These are phyloP conservation scores for Morus bassanus DNA, from an alignment of 2,797 vertebrate genomes.

Conservation along the genomic window DNA sequence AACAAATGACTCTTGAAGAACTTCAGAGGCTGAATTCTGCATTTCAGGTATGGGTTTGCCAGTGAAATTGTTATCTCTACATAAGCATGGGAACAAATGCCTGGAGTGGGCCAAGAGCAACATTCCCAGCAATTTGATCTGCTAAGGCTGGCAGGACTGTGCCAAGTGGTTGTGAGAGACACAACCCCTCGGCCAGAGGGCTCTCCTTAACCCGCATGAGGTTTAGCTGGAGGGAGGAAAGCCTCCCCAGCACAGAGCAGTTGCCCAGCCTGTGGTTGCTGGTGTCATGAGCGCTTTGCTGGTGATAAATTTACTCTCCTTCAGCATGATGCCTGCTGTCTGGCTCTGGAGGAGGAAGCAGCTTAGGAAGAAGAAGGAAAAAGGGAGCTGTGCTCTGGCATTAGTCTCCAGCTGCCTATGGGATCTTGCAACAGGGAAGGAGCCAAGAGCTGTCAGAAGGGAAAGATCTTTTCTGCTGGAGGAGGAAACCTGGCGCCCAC, in stretches of 20 bases:
- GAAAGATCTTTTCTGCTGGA: neutral
- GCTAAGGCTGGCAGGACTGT: neutral
- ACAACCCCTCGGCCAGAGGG: rapidly evolving
- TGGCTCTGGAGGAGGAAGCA: neutral
- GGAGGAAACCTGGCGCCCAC: neutral
- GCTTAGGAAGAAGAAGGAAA: neutral
- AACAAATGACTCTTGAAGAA: slow-evolving; percentile 74
- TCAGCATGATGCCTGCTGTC: neutral
- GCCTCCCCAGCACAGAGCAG: neutral
- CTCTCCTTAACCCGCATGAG: neutral
- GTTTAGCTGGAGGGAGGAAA: neutral
- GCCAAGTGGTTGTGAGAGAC: neutral
- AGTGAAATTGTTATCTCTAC: neutral
- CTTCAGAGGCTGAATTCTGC: slow-evolving; percentile 73
- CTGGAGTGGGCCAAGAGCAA: neutral
- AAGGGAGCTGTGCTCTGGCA: neutral
- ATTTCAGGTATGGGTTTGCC: slow-evolving; percentile 74
- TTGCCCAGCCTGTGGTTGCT: neutral
- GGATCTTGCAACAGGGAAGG: neutral
- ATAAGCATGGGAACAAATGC: neutral
- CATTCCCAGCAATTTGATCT: neutral
- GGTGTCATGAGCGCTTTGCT: rapidly evolving
- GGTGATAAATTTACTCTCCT: neutral
- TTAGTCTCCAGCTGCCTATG: neutral
- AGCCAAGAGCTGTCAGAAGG: neutral